These are phyloP conservation scores for Leucania comma DNA, from an alignment of 2,888 invertebrate species.

Conservation along the genomic window DNA sequence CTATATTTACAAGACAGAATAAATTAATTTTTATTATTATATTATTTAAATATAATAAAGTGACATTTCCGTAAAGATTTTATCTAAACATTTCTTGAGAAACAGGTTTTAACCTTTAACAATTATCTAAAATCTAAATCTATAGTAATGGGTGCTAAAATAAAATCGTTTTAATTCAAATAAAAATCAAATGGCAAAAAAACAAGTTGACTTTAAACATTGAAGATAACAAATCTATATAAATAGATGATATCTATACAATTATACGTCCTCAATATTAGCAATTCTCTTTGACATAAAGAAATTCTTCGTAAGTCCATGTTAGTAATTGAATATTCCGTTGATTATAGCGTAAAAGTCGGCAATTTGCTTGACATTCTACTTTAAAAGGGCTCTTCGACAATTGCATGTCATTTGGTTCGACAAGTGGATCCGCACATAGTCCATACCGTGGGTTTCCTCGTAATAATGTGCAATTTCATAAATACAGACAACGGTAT, in stretches of 20 bases:
- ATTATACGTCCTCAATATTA: constrained; percentile 1
- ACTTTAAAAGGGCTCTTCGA: constrained; percentile 77
- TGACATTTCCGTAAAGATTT: not conserved
- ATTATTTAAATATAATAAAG: not conserved
- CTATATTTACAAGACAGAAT: too few relatives aligned
- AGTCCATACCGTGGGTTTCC: constrained; percentile 59
- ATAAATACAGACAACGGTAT: constrained; percentile 48
- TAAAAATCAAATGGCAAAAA: constrained; percentile 6
- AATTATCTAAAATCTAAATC: constrained; percentile 15
- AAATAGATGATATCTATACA: constrained; percentile 14
- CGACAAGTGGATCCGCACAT: constrained; percentile 53
- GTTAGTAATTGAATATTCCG: constrained; percentile 69
- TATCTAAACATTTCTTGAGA: not conserved
- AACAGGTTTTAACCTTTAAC: not conserved
- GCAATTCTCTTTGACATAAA: constrained; percentile 18
- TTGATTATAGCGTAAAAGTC: constrained; percentile 73
- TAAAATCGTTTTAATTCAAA: constrained; percentile 7
- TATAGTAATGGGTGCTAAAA: not conserved
- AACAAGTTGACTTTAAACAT: constrained; percentile 7
- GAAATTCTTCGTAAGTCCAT: constrained; percentile 22
- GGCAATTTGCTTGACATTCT: constrained; percentile 82
- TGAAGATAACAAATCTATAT: constrained; percentile 19
- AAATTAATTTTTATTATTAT: too few relatives aligned
- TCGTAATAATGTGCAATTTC: constrained; percentile 71
- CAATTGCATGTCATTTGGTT: constrained; percentile 79